Base-by-base conservation (phyloP, 2,888 invertebrate species). In the Melanchra persicariae region DNA sequence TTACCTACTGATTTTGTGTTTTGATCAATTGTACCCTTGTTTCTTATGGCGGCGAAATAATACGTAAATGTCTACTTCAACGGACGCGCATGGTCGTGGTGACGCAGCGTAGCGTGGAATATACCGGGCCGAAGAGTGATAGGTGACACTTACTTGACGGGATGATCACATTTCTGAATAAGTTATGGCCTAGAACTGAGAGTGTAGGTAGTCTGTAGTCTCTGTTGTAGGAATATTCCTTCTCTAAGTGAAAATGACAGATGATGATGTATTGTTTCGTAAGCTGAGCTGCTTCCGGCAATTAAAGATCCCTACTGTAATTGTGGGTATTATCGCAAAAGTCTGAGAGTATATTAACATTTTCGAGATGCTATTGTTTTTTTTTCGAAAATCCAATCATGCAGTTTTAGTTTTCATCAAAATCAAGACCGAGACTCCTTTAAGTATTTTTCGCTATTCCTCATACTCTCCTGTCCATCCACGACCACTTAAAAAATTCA, bases 201-300 rank as follows among this genome's bases (percentile, higher is more conserved):
- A 51, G 26, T 59, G 30, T 26, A 30, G 30, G 30, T 30, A 34
- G n/a, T n/a, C n/a, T 30, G 37, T 19, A 49, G 26, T 66, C 22
- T 40, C 22, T 40, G 22, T 55, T 12, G 22, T 51, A 54, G 62
- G 52, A 75, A 75, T 69, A 54, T 76, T 51, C 49, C 43, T 37
- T 45, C 15, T 49, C 7, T 71, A 37, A 19, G 15, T 43, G 10
- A 58, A 58, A 40, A 58, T 65, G 47, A 40, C 15, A 58, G 19
- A 54, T 47, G 19, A 45, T 22, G 30, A 34, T 26, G 17, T 55
- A 47, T 62, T 49, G 40, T 43, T 64, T 57, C 74, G 54, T 24
- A 63, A 59, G 8, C 40, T 3, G 30, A 40, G n/a, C 49, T 30
- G 15, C 22, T 37, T 52, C 37, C 7, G 26, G 37, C 0, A 54